Percentiles rank a stretch among this genome's conserved stretches.
These are phyloP conservation scores for Catharus ustulatus DNA, from an alignment of 2,797 vertebrate genomes.

Conservation along the genomic window DNA sequence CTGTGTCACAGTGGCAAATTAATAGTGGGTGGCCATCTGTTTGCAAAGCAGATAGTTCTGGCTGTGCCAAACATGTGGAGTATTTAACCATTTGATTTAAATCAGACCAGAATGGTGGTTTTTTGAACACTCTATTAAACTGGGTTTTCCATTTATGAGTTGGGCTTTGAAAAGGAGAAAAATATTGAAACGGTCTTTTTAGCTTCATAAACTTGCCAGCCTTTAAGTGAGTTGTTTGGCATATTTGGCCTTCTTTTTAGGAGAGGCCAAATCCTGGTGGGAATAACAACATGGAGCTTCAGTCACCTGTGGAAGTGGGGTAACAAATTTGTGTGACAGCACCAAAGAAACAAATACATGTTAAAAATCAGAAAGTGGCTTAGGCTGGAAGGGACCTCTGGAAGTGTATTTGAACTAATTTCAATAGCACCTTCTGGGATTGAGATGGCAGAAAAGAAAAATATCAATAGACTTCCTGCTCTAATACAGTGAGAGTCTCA, in stretches of 20 bases:
- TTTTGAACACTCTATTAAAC: background rate
- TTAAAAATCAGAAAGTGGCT: background rate
- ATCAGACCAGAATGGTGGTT: background rate
- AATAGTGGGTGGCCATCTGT: conserved; percentile 50
- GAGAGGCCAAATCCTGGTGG: background rate
- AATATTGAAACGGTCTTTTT: background rate
- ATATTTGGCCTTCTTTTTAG: background rate
- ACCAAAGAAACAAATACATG: background rate
- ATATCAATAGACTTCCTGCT: conserved; percentile 49
- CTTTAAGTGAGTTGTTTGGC: background rate
- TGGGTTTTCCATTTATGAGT: background rate
- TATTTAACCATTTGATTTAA: conserved; percentile 23
- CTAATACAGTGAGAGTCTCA: background rate
- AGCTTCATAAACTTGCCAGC: background rate
- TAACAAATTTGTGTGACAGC: background rate
- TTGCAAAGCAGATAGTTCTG: conserved; percentile 25
- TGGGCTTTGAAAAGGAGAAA: background rate
- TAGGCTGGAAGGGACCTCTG: background rate
- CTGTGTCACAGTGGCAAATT: conserved; percentile 54
- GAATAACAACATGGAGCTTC: background rate
- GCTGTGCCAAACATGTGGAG: background rate
- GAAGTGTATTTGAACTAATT: background rate
- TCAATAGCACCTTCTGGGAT: background rate
- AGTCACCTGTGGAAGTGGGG: background rate
- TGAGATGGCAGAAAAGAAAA: conserved; percentile 31